These are phyloP conservation scores for Archaeoteleia sp. DNA, from an alignment of 2,888 invertebrate species.

Conservation along the genomic window DNA sequence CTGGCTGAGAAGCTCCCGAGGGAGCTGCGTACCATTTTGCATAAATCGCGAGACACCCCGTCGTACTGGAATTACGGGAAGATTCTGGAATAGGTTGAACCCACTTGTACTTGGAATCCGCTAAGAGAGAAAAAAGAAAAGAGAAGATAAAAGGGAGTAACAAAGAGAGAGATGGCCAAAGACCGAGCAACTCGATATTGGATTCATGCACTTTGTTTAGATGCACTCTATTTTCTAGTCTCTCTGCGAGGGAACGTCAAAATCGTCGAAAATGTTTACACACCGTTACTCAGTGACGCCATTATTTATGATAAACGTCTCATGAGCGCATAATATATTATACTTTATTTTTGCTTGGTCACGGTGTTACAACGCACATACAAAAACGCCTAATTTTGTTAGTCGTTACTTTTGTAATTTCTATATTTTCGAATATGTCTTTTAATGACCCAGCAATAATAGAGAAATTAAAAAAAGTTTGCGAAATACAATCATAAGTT, in stretches of 20 bases:
- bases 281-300: constrained; percentile 19
- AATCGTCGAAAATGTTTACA: constrained; percentile 36
- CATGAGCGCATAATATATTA: background rate
- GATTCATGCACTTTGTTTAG: constrained; percentile 49
- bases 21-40: constrained; percentile 73
- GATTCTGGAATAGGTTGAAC: constrained; percentile 69
- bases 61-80: constrained; percentile 67
- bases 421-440: too few relatives aligned
- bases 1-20: constrained; percentile 65
- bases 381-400: too few relatives aligned
- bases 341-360: too few relatives aligned
- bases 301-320: constrained; percentile 4
- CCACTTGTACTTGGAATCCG: constrained; percentile 57
- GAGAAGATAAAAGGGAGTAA: too few relatives aligned
- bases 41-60: constrained; percentile 74
- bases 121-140: constrained; percentile 38
- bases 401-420: too few relatives aligned
- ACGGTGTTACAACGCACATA: too few relatives aligned
- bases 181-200: constrained; percentile 59
- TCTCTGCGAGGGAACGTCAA: constrained; percentile 14
- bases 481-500: too few relatives aligned
- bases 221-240: constrained; percentile 49
- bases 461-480: too few relatives aligned
- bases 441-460: too few relatives aligned
- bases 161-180: constrained; percentile 29